Percentiles rank a stretch among this genome's conserved stretches.
These are phyloP conservation scores for Monomorium pharaonis DNA, from an alignment of 1,140 invertebrate genomes.

Conservation along the genomic window DNA sequence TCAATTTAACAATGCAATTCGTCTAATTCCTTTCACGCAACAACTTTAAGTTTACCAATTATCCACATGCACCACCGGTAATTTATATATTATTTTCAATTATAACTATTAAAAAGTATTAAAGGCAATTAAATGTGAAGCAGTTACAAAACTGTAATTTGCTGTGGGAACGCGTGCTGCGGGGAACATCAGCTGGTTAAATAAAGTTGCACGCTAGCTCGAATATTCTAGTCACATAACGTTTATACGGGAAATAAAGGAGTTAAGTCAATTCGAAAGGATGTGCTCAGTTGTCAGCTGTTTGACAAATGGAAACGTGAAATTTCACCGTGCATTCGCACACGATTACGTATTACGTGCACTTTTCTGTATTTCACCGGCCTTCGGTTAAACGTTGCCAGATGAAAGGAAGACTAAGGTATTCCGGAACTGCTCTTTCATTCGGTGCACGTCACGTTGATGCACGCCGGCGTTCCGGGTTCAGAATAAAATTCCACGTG, in stretches of 20 bases:
- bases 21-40: neutral
- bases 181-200: neutral
- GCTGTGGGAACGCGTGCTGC: neutral
- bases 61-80: neutral
- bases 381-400: slow-evolving; percentile 13
- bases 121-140: neutral
- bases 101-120: neutral
- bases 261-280: slow-evolving; percentile 15
- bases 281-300: neutral
- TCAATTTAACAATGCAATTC: neutral
- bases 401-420: neutral
- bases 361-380: slow-evolving; percentile 22
- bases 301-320: slow-evolving; percentile 41
- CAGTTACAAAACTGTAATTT: neutral
- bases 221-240: neutral
- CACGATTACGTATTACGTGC: slow-evolving; percentile 6
- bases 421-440: slow-evolving; percentile 16
- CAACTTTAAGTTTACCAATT: neutral
- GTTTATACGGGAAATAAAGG: neutral
- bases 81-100: neutral
- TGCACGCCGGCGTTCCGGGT: neutral
- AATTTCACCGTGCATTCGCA: slow-evolving; percentile 18
- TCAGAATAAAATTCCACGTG: slow-evolving; percentile 30
- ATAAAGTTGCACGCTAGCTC: neutral
- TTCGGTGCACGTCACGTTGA: slow-evolving; percentile 28